Conservation (phyloP, 2,113 vertebrate genomes). For the Leptosomus discolor region DNA sequence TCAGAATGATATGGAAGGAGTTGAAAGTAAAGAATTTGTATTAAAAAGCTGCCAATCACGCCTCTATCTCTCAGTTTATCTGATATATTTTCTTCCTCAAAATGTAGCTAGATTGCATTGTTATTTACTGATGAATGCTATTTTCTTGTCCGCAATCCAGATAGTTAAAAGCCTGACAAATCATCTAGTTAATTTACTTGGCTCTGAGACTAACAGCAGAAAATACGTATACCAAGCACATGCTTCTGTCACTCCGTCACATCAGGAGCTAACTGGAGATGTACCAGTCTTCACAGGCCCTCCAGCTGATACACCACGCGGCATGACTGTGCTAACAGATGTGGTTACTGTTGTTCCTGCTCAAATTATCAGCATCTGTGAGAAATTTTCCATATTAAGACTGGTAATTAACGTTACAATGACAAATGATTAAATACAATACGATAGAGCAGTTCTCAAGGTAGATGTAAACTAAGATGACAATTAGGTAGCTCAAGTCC, state of each 20-base stretch:
- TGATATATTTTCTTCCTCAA: not conserved
- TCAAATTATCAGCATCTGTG: not conserved
- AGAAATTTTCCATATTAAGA: not conserved
- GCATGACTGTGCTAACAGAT: not conserved
- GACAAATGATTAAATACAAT: not conserved
- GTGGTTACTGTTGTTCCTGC: not conserved
- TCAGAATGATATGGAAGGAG: not conserved
- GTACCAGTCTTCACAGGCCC: not conserved
- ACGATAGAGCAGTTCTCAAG: not conserved
- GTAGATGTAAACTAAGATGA: not conserved
- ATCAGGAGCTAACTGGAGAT: not conserved
- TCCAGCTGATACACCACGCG: not conserved
- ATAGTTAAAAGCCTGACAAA: not conserved
- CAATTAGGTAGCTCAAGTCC: not conserved
- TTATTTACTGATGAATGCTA: not conserved
- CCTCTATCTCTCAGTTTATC: not conserved
- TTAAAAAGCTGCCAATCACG: not conserved
- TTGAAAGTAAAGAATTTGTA: not conserved
- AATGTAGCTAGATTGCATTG: not conserved
- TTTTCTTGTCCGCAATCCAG: not conserved
- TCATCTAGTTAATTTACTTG: not conserved
- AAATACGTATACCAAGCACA: not conserved
- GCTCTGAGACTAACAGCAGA: not conserved
- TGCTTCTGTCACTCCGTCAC: not conserved
- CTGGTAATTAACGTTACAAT: not conserved